Evolutionary conservation across 2,797 vertebrate genomes (phyloP).

Genomic region (Hafferia zeledoni): DNA sequence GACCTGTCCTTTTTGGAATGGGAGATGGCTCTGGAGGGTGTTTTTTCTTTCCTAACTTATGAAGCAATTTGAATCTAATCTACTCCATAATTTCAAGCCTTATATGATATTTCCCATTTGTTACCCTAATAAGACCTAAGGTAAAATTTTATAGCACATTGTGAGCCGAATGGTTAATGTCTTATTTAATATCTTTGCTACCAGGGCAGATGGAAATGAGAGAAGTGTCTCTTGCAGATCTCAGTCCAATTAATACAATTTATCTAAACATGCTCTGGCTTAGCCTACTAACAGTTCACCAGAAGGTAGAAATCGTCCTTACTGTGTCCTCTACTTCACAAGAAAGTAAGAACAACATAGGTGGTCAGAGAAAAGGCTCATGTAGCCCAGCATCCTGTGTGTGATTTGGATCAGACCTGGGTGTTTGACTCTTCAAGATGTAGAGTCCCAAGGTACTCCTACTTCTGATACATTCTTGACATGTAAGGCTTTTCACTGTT

Average conservation of each 20-base stretch:
- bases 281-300: background rate
- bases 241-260: background rate
- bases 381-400: background rate
- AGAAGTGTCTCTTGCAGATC: background rate
- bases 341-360: background rate
- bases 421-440: background rate
- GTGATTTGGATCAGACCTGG: background rate
- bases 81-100: background rate
- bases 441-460: background rate
- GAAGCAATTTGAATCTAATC: background rate
- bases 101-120: background rate
- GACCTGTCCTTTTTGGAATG: background rate
- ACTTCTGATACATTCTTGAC: background rate
- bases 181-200: background rate
- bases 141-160: background rate
- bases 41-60: background rate
- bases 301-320: background rate
- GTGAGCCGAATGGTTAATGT: background rate
- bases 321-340: background rate
- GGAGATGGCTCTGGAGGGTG: background rate
- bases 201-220: background rate
- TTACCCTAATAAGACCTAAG: constrained; percentile 23
- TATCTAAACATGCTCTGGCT: background rate
- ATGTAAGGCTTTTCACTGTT: background rate
- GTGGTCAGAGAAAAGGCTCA: background rate